Percentiles rank a stretch among this genome's conserved stretches.
These are phyloP conservation scores for Nyctibius bracteatus DNA, from an alignment of 2,113 vertebrate genomes.

Conservation along the genomic window DNA sequence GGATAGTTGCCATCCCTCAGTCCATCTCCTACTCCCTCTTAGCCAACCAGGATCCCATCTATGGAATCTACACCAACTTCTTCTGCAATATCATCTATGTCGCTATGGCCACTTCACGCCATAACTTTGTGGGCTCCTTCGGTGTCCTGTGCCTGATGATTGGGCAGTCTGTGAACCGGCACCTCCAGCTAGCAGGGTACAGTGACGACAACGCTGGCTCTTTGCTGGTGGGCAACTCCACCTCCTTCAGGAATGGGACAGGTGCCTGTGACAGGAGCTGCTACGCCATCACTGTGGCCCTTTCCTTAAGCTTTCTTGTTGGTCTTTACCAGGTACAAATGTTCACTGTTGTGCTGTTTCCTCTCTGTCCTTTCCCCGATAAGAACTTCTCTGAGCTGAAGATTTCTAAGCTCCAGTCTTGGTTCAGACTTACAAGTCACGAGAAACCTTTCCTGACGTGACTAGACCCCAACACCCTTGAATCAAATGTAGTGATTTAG, in stretches of 20 bases:
- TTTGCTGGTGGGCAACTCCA: not conserved
- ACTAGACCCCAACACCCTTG: not conserved
- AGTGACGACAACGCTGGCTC: fast-evolving
- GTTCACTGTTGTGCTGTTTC: not conserved
- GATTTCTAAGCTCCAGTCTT: not conserved
- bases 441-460: not conserved
- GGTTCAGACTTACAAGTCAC: not conserved
- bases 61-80: constrained; percentile 70
- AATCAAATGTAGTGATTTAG: not conserved
- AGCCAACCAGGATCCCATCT: constrained; percentile 67
- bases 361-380: not conserved
- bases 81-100: constrained; percentile 66
- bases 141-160: constrained; percentile 66
- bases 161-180: constrained; percentile 60
- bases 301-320: constrained; percentile 61
- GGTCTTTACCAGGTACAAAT: constrained; percentile 62
- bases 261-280: constrained; percentile 52
- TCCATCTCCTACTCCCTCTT: constrained; percentile 67
- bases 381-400: not conserved
- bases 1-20: constrained; percentile 63
- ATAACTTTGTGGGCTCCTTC: constrained; percentile 58
- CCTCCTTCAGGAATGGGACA: not conserved
- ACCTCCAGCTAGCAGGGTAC: constrained; percentile 61
- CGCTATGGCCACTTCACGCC: constrained; percentile 35
- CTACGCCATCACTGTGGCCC: constrained; percentile 66